Base-by-base conservation (phyloP, 2,888 invertebrate species). In the Catocala nupta region DNA sequence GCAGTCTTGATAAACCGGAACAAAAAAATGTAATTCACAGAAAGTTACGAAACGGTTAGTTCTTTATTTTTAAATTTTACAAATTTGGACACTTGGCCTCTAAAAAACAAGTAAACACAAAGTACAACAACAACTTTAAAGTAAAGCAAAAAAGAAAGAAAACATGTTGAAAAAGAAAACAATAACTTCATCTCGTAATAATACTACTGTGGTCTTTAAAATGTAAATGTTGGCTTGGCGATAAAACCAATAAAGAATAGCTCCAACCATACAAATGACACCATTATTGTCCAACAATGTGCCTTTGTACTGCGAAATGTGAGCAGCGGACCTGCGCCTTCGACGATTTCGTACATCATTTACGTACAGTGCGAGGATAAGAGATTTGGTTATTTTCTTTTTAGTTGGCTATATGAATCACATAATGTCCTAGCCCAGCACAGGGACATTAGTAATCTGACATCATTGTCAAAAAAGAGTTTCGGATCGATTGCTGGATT, bases 201-300 rank as follows among this genome's bases (percentile, higher is more conserved):
- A 6, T 12, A 45, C 12, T 45, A 45, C 5, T 10, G 6, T 39
- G 47, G 11, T 52, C 59, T 51, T 12, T 44, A 50, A 50, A 51
- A 16, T 55, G 51, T 34, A 3, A 53, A 13, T 52, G 36, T 48
- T 43, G n/a, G 11, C 47, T 45, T 16, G 11, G 54, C 56, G 13
- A 60, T 65, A 60, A 60, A 55, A 57, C 54, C 50, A 45, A 54
- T 57, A 57, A 44, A 33, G 45, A 54, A 60, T 60, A 16, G 53
- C 13, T 33, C 39, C 47, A 49, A 1, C 25, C 13, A 6, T 36
- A 52, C 62, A 56, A 53, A 48, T 73, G 67, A 62, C 68, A 67
- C 75, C 63, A 72, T 75, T 70, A 69, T 69, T 39, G 53, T 39
- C 56, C 55, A 68, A 76, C 72, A 77, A 72, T 72, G 65, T 56